Conservation (phyloP, 30 jellyfish, hydroid and myxozoan species). For the Sanderia malayensis region DNA sequence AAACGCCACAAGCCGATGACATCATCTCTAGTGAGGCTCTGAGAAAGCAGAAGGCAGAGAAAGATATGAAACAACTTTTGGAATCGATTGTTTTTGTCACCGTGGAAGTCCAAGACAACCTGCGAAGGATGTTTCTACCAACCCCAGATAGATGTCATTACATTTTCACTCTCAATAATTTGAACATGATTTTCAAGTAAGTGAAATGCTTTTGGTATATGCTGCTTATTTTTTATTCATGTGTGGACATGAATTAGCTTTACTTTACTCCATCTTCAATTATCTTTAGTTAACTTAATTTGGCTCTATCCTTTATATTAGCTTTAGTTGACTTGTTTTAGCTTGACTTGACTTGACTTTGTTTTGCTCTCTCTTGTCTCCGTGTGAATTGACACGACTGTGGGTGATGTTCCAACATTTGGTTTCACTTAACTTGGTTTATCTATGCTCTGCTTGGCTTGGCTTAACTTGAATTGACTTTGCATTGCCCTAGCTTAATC, state of each 20-base stretch:
- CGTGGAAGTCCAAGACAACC: conserved; percentile 68
- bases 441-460: too few species aligned
- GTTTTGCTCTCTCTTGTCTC: neutral
- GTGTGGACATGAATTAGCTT: too few species aligned
- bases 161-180: conserved; percentile 55
- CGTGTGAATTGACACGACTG: too few species aligned
- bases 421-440: too few species aligned
- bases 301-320: neutral
- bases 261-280: too few species aligned
- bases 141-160: conserved; percentile 67
- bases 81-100: conserved; percentile 40
- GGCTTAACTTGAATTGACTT: too few species aligned
- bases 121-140: conserved; percentile 61
- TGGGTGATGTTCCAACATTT: too few species aligned
- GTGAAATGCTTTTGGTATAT: too few species aligned
- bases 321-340: neutral
- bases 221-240: too few species aligned
- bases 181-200: conserved; percentile 51
- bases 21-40: conserved; percentile 37
- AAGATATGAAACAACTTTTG: conserved; percentile 29
- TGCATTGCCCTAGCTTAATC: too few species aligned
- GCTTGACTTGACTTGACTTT: neutral
- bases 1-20: conserved; percentile 9
- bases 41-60: conserved; percentile 24
- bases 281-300: neutral